Conservation (phyloP, 1,140 invertebrate species). For the Ceratosolen fusciceps region DNA sequence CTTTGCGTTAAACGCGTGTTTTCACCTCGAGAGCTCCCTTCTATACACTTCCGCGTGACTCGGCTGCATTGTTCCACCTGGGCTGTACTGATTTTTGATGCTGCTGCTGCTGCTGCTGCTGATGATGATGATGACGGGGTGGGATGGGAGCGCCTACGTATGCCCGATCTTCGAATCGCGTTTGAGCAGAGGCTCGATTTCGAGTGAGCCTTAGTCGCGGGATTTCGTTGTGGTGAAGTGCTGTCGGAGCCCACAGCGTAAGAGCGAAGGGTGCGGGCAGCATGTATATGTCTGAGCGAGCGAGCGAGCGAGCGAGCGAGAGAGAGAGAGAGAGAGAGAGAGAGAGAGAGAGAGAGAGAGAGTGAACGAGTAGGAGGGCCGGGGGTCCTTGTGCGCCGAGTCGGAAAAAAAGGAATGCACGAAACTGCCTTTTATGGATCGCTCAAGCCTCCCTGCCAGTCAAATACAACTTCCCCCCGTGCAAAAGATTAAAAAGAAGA, state of each 20-base stretch:
- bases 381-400: background rate
- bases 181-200: background rate
- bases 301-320: too few relatives aligned
- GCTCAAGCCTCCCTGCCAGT: background rate
- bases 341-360: too few relatives aligned
- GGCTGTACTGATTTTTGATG: background rate
- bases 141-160: background rate
- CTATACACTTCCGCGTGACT: background rate
- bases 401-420: background rate
- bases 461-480: background rate
- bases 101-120: too few relatives aligned
- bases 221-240: background rate
- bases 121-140: background rate
- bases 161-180: background rate
- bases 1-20: constrained; percentile 27
- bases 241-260: background rate
- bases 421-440: background rate
- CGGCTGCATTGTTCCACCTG: background rate
- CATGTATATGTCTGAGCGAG: too few relatives aligned
- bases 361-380: too few relatives aligned
- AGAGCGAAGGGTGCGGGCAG: too few relatives aligned
- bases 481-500: background rate
- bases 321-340: too few relatives aligned
- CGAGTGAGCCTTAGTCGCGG: background rate
- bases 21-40: constrained; percentile 5